Evolutionary conservation across 2,888 invertebrate species (phyloP), one percentile per base, ranked within the genome.

Genomic region (Cyclophora albipunctata): DNA sequence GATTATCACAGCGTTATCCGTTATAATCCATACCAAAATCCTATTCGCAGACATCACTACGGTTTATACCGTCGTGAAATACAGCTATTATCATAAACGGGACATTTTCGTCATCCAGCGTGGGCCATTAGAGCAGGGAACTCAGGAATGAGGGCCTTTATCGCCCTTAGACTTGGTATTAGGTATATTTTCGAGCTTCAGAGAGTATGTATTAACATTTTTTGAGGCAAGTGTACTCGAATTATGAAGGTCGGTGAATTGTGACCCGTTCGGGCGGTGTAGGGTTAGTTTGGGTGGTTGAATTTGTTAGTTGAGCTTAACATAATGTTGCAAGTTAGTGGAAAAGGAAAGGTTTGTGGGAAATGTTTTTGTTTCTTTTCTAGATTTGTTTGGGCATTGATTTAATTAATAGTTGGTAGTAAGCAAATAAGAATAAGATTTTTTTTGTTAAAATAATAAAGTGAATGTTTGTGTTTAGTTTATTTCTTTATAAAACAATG

Each of bases 21-120:
- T 62, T 20, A 67, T 70, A 68, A 72, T 73, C 63, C 58, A 59
- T 60, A 62, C 62, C 59, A 71, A 71, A 73, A 73, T 74, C 69
- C 67, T 64, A 69, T 67, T 64, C 66, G 58, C 65, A 53, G 63
- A 62, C 64, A 62, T 63, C 67, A 63, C 64, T 70, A 63, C 69
- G 66, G 69, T 76, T 81, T 80, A 81, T 73, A 67, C 64, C 71
- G 66, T 75, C 73, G 73, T 78, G 75, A 79, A 81, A 80, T 81
- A 76, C 74, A 65, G 66, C 72, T 76, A 82, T 84, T 82, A 81
- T 80, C 84, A 81, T 83, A 83, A 84, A 83, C 74, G 75, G 64
- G 71, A 67, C 78, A 69, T 76, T 82, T 79, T 77, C 78, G 76
- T 76, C 80, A 80, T 78, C 74, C 76, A 71, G 57, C 64, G 71